These are phyloP conservation scores for Tamias sibiricus DNA, from an alignment of 2,113 vertebrate genomes.

Conservation along the genomic window DNA sequence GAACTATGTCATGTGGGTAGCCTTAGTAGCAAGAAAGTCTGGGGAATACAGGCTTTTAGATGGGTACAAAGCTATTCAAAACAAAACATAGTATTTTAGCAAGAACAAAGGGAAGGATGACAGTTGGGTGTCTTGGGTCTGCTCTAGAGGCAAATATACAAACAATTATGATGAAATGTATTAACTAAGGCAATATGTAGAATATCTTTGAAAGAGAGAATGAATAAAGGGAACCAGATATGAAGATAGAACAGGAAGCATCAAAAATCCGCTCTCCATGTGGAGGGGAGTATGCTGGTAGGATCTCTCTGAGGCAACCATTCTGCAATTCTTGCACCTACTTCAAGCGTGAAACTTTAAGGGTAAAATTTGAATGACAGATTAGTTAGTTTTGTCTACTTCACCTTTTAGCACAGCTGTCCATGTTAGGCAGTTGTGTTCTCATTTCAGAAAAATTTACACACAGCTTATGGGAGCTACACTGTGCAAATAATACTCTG, in stretches of 20 bases:
- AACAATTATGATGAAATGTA: not conserved
- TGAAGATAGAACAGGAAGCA: too few relatives aligned
- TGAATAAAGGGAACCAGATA: not conserved
- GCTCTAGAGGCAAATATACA: not conserved
- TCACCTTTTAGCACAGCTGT: not conserved
- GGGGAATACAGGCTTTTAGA: not conserved
- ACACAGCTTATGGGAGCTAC: too few relatives aligned
- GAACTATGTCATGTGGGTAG: not conserved
- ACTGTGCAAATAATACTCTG: too few relatives aligned
- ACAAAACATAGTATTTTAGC: not conserved
- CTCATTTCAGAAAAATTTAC: not conserved
- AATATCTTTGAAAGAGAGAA: not conserved
- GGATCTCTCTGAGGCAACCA: not conserved
- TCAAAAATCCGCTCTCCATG: too few relatives aligned
- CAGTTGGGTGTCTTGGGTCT: not conserved
- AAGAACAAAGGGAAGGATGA: not conserved
- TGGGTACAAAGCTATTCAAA: not conserved
- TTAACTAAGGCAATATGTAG: not conserved
- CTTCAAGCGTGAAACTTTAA: not conserved
- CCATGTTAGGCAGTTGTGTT: not conserved
- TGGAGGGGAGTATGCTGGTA: not conserved
- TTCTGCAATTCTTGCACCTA: not conserved
- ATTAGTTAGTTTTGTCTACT: not conserved
- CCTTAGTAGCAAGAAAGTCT: not conserved
- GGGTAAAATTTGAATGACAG: too few relatives aligned